Evolutionary conservation across 2,888 invertebrate genomes (phyloP).

Genomic region (Odontocolon sp.): DNA sequence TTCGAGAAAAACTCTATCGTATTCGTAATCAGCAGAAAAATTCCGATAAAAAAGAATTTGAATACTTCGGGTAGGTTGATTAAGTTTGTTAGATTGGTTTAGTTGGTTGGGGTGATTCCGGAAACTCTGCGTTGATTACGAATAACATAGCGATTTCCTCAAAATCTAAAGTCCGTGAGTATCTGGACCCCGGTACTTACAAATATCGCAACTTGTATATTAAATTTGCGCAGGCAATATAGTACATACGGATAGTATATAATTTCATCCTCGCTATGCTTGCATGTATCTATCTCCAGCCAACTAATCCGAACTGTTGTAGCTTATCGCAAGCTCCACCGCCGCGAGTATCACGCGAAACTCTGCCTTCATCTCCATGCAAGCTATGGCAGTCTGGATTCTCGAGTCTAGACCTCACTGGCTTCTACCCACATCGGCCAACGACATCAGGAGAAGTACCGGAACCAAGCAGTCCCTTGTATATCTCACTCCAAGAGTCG

Average conservation of each 20-base stretch:
- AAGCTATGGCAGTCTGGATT: constrained; percentile 27
- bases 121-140: too few species aligned
- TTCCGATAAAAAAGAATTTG: too few species aligned
- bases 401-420: constrained; percentile 26
- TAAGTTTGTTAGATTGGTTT: too few species aligned
- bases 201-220: too few species aligned
- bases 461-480: constrained; percentile 30
- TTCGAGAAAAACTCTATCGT: too few species aligned
- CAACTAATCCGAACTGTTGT: constrained; percentile 57
- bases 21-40: too few species aligned
- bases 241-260: neutral
- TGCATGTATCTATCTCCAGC: constrained; percentile 15
- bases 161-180: too few species aligned
- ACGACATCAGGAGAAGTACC: constrained; percentile 29
- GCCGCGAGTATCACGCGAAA: constrained; percentile 52
- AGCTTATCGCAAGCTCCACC: constrained; percentile 52
- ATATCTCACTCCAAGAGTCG: neutral
- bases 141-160: too few species aligned
- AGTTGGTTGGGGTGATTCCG: too few species aligned
- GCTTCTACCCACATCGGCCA: constrained; percentile 18
- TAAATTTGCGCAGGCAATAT: neutral
- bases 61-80: too few species aligned
- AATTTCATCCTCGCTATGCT: constrained; percentile 21
- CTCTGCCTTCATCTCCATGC: constrained; percentile 45
- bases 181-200: too few species aligned